These are phyloP conservation scores for Colaptes auratus DNA, from an alignment of 2,113 vertebrate species.

Conservation along the genomic window DNA sequence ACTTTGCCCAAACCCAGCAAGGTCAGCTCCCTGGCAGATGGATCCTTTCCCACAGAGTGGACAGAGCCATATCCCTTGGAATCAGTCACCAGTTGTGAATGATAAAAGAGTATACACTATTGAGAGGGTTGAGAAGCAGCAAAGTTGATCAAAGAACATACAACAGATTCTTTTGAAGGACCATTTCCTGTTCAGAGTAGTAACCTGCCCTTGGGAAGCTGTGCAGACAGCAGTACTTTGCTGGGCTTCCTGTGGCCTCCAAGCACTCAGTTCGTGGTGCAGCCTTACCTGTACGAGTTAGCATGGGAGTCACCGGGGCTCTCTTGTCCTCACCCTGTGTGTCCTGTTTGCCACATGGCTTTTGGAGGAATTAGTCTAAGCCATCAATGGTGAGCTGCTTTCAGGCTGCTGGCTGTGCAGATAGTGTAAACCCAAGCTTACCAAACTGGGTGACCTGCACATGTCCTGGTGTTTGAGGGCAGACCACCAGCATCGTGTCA, in stretches of 20 bases:
- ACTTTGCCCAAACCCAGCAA: neutral
- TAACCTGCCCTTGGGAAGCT: neutral
- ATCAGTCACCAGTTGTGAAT: neutral
- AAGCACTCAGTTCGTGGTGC: neutral
- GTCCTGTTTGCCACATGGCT: neutral
- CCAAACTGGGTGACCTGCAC: neutral
- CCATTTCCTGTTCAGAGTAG: neutral
- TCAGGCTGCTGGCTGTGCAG: neutral
- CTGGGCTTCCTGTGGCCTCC: neutral
- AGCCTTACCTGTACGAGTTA: neutral
- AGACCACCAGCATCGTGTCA: neutral
- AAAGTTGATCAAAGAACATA: neutral
- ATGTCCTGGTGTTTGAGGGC: neutral
- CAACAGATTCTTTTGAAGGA: neutral
- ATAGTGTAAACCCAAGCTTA: rapidly evolving
- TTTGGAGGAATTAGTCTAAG: neutral
- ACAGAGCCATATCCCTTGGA: neutral
- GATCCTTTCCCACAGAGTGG: neutral
- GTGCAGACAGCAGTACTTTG: rapidly evolving
- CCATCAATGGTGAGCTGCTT: neutral
- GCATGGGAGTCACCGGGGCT: neutral
- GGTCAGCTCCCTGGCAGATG: neutral
- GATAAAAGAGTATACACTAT: neutral
- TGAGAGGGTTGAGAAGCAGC: neutral
- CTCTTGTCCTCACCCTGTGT: neutral